Evolutionary conservation across 2,888 invertebrate genomes (phyloP), one percentile per base, ranked within the genome.

Genomic region (Drosophila imparisetae): DNA sequence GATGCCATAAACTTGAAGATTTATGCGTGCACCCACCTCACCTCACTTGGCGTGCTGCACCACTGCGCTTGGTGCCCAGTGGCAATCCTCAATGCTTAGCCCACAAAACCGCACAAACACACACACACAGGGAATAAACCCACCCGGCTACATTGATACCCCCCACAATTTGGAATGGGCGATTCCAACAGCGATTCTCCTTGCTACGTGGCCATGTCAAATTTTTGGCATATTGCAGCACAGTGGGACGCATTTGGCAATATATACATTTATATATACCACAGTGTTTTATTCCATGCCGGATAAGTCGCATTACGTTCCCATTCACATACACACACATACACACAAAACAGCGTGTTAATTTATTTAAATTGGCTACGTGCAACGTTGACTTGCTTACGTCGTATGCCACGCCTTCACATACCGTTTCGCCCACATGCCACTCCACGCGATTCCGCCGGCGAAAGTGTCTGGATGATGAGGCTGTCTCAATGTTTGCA

Each of bases 1-100:
- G 92, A 92, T 92, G 92, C 91, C 91, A 92, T 92, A 92, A 92
- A 92, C 87, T 92, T 90, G 89, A 92, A 90, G 92, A 92, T 92
- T 92, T 92, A 92, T 92, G 92, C 88, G 73, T 79, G 48, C 71
- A 72, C 62, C 65, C 29, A 57, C 21, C 40, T n/a, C 45, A 45
- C 32, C 72, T 71, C 71, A n/a, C 67, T 32, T 63, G 18, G 67
- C 15, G 67, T 52, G 64, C 58, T 82, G 81, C 85, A 86, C 40
- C 27, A 62, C 38, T 36, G 68, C 57, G 40, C 32, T 32, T 30
- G 60, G 50, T 48, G 55, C 49, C 59, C 64, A 71, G 29, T 55
- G 59, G 62, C 72, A 75, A 58, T 67, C 32, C 52, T 38, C 72
- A 66, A 48, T 58, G 34, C 60, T 53, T 62, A 72, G 38, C 68